phyloP scores from a whole-genome alignment of 2,888 invertebrate genomes.

The Eutolmus rufibarbis region DNA sequence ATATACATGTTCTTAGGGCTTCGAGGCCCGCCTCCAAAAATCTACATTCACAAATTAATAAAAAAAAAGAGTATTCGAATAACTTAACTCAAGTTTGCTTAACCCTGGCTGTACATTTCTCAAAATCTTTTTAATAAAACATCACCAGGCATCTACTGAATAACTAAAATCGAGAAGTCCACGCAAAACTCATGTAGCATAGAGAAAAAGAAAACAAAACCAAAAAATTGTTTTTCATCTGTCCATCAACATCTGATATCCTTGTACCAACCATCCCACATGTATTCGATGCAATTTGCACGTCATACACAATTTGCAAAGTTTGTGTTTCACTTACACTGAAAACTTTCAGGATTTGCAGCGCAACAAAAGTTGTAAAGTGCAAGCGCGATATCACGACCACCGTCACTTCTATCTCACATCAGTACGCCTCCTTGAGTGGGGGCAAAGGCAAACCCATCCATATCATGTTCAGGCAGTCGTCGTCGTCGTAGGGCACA shows the following conservation, averaged over 20 bases:
- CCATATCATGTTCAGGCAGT: not conserved
- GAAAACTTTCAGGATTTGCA: not conserved
- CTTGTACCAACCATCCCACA: not conserved
- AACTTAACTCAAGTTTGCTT: not conserved
- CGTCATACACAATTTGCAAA: not conserved
- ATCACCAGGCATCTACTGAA: not conserved
- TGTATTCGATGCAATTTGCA: constrained; percentile 16
- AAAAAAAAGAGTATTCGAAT: not conserved
- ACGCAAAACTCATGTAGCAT: not conserved
- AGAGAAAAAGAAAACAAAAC: not conserved
- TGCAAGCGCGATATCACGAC: constrained; percentile 10
- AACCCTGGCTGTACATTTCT: not conserved
- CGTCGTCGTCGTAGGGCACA: not conserved
- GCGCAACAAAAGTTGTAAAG: not conserved
- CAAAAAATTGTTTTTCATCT: not conserved
- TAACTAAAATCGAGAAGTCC: not conserved
- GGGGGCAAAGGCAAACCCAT: not conserved
- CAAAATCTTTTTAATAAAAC: not conserved
- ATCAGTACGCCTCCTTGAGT: not conserved
- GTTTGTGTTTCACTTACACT: constrained; percentile 22
- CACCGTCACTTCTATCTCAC: not conserved
- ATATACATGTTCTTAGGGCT: not conserved
- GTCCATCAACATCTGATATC: not conserved
- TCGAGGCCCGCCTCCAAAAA: not conserved
- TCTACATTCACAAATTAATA: not conserved